These are phyloP conservation scores for Pogonognathellus flavescens DNA, from an alignment of 1,140 invertebrate genomes.

Conservation along the genomic window DNA sequence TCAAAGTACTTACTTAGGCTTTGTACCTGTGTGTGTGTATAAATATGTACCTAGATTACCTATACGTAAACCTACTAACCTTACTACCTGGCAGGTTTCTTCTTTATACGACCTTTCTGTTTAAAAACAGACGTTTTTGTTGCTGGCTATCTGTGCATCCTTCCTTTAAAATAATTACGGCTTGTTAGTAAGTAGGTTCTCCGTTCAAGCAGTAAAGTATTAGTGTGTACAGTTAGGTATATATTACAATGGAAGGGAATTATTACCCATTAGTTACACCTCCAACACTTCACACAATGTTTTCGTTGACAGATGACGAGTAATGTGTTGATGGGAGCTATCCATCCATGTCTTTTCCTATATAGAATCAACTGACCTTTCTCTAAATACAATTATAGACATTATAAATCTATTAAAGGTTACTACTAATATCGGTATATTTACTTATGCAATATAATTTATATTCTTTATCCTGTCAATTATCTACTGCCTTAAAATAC, in stretches of 20 bases:
- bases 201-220: neutral
- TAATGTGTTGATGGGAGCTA: neutral
- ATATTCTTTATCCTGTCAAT: neutral
- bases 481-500: neutral
- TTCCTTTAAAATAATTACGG: constrained; percentile 9
- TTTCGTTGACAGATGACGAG: constrained; percentile 46
- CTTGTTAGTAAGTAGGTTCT: constrained; percentile 22
- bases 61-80: too few species aligned
- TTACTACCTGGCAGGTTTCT: neutral
- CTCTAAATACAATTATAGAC: too few species aligned
- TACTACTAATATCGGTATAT: too few species aligned
- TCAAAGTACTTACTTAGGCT: too few species aligned
- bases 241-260: neutral
- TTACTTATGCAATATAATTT: too few species aligned
- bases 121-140: neutral
- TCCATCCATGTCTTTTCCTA: neutral
- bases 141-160: neutral
- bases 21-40: neutral
- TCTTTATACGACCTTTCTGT: neutral
- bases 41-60: neutral
- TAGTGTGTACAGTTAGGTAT: neutral
- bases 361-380: neutral
- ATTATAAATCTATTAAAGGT: too few species aligned
- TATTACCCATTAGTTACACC: constrained; percentile 25
- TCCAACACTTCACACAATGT: constrained; percentile 28